phyloP scores from a whole-genome alignment of 2,888 invertebrate genomes.

The Bursaphelenchus okinawaensis region DNA sequence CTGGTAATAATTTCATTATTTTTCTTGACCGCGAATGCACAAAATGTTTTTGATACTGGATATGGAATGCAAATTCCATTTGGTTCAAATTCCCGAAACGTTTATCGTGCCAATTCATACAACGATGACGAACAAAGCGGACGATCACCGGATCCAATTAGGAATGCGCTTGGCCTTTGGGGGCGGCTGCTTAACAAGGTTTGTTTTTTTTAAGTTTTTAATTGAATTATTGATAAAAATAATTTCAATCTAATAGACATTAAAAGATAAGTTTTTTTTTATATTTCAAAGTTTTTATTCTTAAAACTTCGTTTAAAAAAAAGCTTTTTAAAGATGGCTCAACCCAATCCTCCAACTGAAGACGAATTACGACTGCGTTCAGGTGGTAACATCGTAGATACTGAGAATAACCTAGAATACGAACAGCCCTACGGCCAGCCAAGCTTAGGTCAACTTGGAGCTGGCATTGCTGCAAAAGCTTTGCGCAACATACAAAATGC shows the following conservation, averaged over 20 bases:
- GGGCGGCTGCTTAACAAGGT: slow-evolving; percentile 23
- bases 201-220: too few species aligned
- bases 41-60: neutral
- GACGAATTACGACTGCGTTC: slow-evolving; percentile 20
- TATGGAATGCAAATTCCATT: neutral
- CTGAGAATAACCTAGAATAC: neutral
- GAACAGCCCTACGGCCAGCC: slow-evolving; percentile 4
- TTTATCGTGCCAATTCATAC: neutral
- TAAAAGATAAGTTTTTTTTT: too few species aligned
- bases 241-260: too few species aligned
- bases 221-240: too few species aligned
- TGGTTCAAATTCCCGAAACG: neutral
- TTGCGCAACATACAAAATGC: neutral
- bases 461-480: slow-evolving; percentile 7
- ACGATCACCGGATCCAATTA: slow-evolving; percentile 10
- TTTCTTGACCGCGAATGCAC: too few species aligned
- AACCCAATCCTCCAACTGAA: slow-evolving; percentile 24
- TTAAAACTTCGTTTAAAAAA: too few species aligned
- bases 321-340: slow-evolving; percentile 29
- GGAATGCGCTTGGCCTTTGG: slow-evolving; percentile 23
- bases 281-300: too few species aligned
- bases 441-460: slow-evolving; percentile 2
- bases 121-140: neutral
- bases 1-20: too few species aligned
- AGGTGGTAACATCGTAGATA: neutral